phyloP scores from a whole-genome alignment of 2,797 vertebrate species.

The Argyrosomus regius region DNA sequence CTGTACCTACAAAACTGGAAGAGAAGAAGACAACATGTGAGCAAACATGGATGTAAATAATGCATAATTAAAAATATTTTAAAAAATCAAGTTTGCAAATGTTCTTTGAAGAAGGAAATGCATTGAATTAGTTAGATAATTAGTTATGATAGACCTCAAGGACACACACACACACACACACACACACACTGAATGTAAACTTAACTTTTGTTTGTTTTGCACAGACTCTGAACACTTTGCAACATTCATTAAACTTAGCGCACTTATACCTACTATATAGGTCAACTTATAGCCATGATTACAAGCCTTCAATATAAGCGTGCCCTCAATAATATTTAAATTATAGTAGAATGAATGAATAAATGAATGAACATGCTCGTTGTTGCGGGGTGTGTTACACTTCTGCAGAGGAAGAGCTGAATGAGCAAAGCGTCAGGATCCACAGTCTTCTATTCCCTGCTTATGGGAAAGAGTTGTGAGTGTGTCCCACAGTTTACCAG shows the following conservation, averaged over 20 bases:
- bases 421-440: not conserved
- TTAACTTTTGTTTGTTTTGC: too few species aligned
- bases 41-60: not conserved
- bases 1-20: not conserved
- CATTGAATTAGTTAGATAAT: not conserved
- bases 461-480: not conserved
- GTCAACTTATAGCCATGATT: not conserved
- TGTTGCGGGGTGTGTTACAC: not conserved
- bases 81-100: not conserved
- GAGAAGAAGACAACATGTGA: not conserved
- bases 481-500: conserved; percentile 24
- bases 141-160: not conserved
- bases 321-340: too few species aligned
- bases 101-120: not conserved
- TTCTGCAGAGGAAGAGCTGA: not conserved
- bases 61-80: not conserved
- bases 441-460: not conserved
- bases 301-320: too few species aligned
- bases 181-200: not conserved
- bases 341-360: too few species aligned
- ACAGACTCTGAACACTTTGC: too few species aligned
- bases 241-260: too few species aligned
- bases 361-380: too few species aligned
- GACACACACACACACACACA: too few species aligned
- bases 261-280: too few species aligned